Base-by-base conservation (phyloP, 2,113 vertebrate genomes). In the Coracopsis vasa region DNA sequence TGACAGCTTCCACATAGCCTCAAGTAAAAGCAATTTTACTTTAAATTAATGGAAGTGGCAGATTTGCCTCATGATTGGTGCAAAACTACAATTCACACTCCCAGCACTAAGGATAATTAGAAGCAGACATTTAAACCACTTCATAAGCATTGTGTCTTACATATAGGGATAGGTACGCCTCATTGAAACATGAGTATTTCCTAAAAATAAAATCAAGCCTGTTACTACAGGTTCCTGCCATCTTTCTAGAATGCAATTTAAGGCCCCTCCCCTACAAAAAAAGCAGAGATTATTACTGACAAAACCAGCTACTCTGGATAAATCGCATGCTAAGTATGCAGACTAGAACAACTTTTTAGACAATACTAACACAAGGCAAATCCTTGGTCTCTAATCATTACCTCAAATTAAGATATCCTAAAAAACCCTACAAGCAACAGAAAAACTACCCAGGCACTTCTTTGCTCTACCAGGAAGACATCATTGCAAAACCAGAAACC, bases 141-240 rank as follows among this genome's bases (percentile, higher is more conserved):
- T 54, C 27, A 27, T 1, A 31, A 66, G 16, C 6, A 2, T 53
- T 53, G 9, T 2, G 1, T 75, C 61, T 50, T 19, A 64, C 6
- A 13, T 12, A 28, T 1, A 35, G 6, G 8, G 16, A n/a, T 35
- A 58, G 7, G 27, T 39, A 47, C 25, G 51, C 17, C 21, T 39
- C 7, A 31, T 1, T 29, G 23, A 66, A 61, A 50, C 10, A 13
- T 1, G 1, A 9, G 3, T 16, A 13, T n/a, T 28, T 35, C 6
- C 56, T 41, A 58, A 45, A 75, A 31, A 50, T 27, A 45, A 70
- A 45, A 25, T 19, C 37, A 50, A 62, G 37, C 5, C 8, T 17
- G 9, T 29, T 37, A n/a, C 25, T 41, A 67, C 24, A 64, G 48
- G 20, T 3, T 93, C 28, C 62, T 75, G 24, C 10, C 42, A 64